Base-by-base conservation (phyloP, 37 sponge, comb jelly and placozoan species). In the Chondrilla cf. caribensis region DNA sequence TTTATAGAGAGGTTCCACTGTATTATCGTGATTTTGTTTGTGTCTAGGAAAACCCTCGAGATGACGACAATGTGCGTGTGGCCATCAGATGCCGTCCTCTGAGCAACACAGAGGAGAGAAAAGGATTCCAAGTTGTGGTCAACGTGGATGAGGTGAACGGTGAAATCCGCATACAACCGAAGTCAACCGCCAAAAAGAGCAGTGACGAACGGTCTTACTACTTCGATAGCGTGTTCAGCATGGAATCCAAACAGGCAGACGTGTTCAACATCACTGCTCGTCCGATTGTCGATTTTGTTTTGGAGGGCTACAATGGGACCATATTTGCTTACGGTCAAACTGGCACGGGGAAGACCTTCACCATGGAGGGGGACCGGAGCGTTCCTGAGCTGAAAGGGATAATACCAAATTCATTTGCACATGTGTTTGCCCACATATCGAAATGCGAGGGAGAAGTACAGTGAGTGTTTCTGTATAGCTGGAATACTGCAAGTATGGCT, bases 301-400 rank as follows among this genome's bases (percentile, higher is more conserved):
- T 98, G 51, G 94, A 98, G 54, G 99, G 99, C 26, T 98, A 93
- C 83, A 98, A 98, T 82, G 99, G 99, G 19, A 98, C 99, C 3
- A 95, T 98, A 66, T 98, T 98, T 91, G 99, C 99, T 0, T 98
- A 98, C 70, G 99, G 99, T 19, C 99, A 98, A 58, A 98, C 99
- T 32, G 99, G 99, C 0, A 98, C 99, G 32, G 99, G 99, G 24
- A 98, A 98, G 83, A 98, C 99, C 4, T 95, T 78, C 82, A 98
- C 99, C 2, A 98, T 98, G 99, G 96, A 87, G 47, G 99, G 99
- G 17, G 90, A 84, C 24, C 83, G 86, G 60, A 51, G 54, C 18
- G 83, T 79, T 6, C 83, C 99, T 21, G 96, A 98, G 82, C 57
- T 73, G 71, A 83, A 88, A 37, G 99, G 99, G 6, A 98, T 98